Evolutionary conservation across 2,113 vertebrate genomes (phyloP).

Genomic region (Mobula birostris): DNA sequence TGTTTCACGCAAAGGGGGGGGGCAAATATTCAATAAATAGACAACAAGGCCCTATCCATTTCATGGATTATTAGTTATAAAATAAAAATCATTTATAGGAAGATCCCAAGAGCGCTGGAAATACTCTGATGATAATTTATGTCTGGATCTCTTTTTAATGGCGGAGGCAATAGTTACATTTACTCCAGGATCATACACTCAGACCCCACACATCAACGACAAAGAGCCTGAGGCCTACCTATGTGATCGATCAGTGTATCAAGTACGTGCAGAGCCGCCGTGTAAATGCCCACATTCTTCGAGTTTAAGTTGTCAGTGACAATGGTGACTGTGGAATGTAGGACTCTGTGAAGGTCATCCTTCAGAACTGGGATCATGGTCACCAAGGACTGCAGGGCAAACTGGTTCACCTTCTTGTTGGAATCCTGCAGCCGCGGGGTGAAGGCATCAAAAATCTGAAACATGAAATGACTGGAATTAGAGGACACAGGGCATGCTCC

Average conservation of each 20-base stretch:
- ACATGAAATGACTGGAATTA: neutral
- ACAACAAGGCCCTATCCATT: neutral
- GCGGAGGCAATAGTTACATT: neutral
- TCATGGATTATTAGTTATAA: neutral
- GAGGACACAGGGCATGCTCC: too few relatives aligned
- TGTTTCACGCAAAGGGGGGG: neutral
- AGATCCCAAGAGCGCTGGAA: neutral
- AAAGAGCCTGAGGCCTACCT: slow-evolving; percentile 46
- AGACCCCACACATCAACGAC: neutral
- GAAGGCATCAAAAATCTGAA: slow-evolving; percentile 60
- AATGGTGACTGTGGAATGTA: slow-evolving; percentile 43
- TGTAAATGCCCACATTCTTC: slow-evolving; percentile 47
- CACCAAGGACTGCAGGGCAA: slow-evolving; percentile 44
- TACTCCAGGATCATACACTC: neutral
- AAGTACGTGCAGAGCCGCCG: slow-evolving; percentile 42
- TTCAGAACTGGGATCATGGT: slow-evolving; percentile 46
- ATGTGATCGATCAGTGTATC: slow-evolving; percentile 47
- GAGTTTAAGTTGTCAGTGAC: slow-evolving; percentile 58
- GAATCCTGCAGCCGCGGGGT: slow-evolving; percentile 55
- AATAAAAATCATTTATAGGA: neutral
- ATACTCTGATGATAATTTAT: neutral
- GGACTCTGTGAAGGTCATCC: slow-evolving; percentile 46
- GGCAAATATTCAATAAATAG: neutral
- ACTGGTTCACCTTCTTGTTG: slow-evolving; percentile 59
- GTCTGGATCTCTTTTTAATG: neutral